Conservation (phyloP, 1,140 invertebrate species). For the Kradibia gibbosae region DNA sequence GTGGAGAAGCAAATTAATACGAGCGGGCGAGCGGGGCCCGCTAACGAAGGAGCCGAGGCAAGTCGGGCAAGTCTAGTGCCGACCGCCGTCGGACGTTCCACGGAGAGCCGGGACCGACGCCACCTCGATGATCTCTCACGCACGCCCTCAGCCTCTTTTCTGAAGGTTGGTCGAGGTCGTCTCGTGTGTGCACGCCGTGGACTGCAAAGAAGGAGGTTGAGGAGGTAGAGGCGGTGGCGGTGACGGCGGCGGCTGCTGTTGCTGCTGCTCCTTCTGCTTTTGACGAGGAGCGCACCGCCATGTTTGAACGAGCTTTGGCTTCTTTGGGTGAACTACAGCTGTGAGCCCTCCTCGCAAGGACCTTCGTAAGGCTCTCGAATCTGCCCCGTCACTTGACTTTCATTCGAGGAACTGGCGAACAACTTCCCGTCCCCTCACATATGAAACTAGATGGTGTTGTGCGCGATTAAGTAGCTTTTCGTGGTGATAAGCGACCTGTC, state of each 20-base stretch:
- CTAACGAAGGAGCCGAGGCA: conserved; percentile 70
- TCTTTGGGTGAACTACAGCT: not conserved
- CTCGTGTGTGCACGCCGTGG: not conserved
- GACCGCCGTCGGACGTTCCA: conserved; percentile 58
- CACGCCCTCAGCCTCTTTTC: not conserved
- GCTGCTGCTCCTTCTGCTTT: too few relatives aligned
- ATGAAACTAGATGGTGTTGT: not conserved
- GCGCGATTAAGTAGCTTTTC: not conserved
- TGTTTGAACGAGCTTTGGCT: not conserved
- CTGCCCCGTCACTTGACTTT: not conserved
- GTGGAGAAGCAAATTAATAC: conserved; percentile 71
- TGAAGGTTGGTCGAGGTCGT: not conserved
- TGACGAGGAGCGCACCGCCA: not conserved
- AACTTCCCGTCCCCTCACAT: not conserved
- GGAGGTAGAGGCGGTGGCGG: not conserved
- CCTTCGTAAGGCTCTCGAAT: not conserved
- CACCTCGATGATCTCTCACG: not conserved
- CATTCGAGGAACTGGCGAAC: not conserved
- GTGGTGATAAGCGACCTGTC: not conserved
- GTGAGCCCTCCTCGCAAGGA: not conserved
- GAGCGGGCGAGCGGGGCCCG: conserved; percentile 66
- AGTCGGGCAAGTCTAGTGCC: conserved; percentile 61
- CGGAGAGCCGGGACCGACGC: conserved; percentile 17
- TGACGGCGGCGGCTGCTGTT: not conserved
- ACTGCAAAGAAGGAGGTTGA: not conserved